Base-by-base conservation (phyloP, 2,888 invertebrate species). In the Nowickia ferox region DNA sequence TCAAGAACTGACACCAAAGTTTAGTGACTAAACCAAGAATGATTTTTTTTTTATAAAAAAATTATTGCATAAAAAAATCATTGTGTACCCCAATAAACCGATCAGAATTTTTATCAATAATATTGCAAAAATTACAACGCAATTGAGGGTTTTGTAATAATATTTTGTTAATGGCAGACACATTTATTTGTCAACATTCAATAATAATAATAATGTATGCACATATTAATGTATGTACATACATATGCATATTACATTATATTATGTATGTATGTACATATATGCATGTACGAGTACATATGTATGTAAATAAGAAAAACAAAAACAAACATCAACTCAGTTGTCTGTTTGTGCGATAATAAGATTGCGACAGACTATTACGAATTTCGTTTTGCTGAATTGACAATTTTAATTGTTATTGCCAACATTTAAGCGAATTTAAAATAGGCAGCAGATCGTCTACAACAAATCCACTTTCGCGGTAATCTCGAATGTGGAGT, bases 91-190 rank as follows among this genome's bases (percentile, higher is more conserved):
- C 6, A 30, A 30, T 30, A 30, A 5, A 30, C 30, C 30, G 6
- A 30, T 30, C 30, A 30, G 30, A 30, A 30, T 30, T 0, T 30
- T 51, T 51, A n/a, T 51, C 4, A 51, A n/a, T 17, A 51, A 51
- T 51, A 51, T 6, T n/a, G 48, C 48, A 51, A 51, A 30, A 51
- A n/a, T 51, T 51, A n/a, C 48, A 51, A 51, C 48, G 48, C 48
- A 51, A 51, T 51, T 51, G n/a, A n/a, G 15, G 5, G 5, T n/a
- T 0, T 8, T 17, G n/a, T n/a, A 51, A 30, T 30, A 69, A 72
- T 51, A 53, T 53, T 69, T 69, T 69, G 11, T 53, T 69, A 51
- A 68, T 40, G 44, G 10, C 55, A 69, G 53, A 55, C 55, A 69
- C 40, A 69, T 51, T 69, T 48, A 48, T 48, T 15, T 48, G 48